phyloP scores from a whole-genome alignment of 2,113 vertebrate species.

The Paracanthobrama guichenoti region DNA sequence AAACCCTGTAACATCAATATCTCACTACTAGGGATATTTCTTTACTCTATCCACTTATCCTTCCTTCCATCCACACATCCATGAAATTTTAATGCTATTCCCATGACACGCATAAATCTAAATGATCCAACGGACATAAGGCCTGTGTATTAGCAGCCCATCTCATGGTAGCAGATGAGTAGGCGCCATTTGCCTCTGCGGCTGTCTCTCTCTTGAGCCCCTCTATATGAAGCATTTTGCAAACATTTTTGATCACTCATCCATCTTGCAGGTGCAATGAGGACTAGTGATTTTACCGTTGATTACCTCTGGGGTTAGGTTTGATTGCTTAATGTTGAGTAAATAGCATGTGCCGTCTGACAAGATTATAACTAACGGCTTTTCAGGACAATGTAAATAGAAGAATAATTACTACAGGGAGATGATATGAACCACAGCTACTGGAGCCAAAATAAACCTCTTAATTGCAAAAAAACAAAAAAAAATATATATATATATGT shows the following conservation, averaged over 20 bases:
- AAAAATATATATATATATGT: too few relatives aligned
- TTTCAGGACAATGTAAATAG: slow-evolving; percentile 66
- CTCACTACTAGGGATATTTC: slow-evolving; percentile 15
- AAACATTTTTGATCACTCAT: slow-evolving; percentile 71
- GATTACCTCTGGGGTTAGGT: slow-evolving; percentile 72
- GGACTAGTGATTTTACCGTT: slow-evolving; percentile 71
- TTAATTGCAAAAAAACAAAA: slow-evolving; percentile 37
- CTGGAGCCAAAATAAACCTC: slow-evolving; percentile 35
- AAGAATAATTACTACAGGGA: slow-evolving; percentile 62
- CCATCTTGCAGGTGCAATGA: slow-evolving; percentile 69
- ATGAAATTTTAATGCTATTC: slow-evolving; percentile 40
- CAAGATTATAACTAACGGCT: slow-evolving; percentile 64
- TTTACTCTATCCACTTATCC: slow-evolving; percentile 27
- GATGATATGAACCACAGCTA: slow-evolving; percentile 39
- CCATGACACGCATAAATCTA: slow-evolving; percentile 37
- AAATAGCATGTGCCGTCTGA: slow-evolving; percentile 65
- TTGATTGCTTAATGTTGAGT: slow-evolving; percentile 69
- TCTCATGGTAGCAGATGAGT: background rate
- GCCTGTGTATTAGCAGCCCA: background rate
- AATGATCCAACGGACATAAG: slow-evolving; percentile 16
- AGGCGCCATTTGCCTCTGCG: slow-evolving; percentile 51
- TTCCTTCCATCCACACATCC: slow-evolving; percentile 15
- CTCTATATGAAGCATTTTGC: slow-evolving; percentile 61
- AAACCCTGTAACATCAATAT: slow-evolving; percentile 30
- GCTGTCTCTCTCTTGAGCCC: slow-evolving; percentile 7